Percentiles rank a stretch among this genome's conserved stretches.
Conservation (phyloP, 2,113 vertebrate genomes). For the Typhlomys cinereus region DNA sequence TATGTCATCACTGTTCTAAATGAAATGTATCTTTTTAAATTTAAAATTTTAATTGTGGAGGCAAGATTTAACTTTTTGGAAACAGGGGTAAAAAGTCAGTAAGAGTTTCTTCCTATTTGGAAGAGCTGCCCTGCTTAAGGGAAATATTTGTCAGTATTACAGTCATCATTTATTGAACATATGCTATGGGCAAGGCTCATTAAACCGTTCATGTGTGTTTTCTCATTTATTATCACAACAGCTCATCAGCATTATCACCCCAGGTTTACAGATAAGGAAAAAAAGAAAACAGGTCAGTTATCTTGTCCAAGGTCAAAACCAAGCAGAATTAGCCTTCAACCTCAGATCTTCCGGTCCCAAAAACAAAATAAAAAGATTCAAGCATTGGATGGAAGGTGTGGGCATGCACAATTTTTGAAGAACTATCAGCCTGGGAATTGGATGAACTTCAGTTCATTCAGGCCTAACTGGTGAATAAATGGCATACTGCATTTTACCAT, state of each 20-base stretch:
- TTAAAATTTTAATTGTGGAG: conserved; percentile 27
- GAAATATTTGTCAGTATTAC: not conserved
- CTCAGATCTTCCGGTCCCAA: conserved; percentile 29
- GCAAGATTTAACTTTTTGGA: conserved; percentile 52
- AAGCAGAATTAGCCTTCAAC: conserved; percentile 28
- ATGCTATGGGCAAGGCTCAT: not conserved
- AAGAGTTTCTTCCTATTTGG: conserved; percentile 34
- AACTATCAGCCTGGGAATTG: conserved; percentile 10
- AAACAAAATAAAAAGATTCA: not conserved
- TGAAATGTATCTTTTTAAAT: conserved; percentile 32
- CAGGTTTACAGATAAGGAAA: conserved; percentile 48
- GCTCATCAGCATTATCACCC: not conserved
- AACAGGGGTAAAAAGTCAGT: not conserved
- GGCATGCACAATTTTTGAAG: not conserved
- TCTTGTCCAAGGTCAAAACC: conserved; percentile 70
- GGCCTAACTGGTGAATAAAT: conserved; percentile 12
- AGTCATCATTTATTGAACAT: not conserved
- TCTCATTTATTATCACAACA: conserved; percentile 37
- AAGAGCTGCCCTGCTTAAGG: not conserved
- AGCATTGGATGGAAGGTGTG: not conserved
- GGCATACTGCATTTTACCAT: conserved; percentile 3
- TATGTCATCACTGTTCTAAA: conserved; percentile 26
- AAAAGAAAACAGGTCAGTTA: conserved; percentile 49
- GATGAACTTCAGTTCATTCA: not conserved
- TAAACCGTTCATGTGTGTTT: not conserved